A percentile compares a stretch with the other conserved stretches of the same genome.
Conservation (phyloP, 2,888 invertebrate species). For the Oegoconia quadripuncta region DNA sequence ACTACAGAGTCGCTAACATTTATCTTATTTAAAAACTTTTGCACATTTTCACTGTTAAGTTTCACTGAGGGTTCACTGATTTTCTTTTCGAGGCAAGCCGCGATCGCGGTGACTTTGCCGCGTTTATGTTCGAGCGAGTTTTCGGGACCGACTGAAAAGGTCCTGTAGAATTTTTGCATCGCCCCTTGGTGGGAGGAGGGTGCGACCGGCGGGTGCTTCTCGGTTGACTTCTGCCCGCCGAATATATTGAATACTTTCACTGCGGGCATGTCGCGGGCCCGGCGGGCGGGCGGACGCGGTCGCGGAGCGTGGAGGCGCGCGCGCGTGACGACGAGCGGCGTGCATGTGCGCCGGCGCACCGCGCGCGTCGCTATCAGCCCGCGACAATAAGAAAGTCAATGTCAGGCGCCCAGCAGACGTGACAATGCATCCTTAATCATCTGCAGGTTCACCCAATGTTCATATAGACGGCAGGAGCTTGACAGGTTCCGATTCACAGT, state of each 20-base stretch:
- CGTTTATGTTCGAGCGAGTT: conserved; percentile 58
- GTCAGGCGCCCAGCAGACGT: conserved; percentile 54
- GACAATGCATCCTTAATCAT: conserved; percentile 46
- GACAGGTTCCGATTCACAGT: conserved; percentile 2
- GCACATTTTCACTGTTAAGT: conserved; percentile 59
- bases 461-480: neutral
- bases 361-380: conserved; percentile 45
- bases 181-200: conserved; percentile 56
- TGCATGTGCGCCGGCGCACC: conserved; percentile 45
- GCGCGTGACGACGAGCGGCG: conserved; percentile 68
- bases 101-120: conserved; percentile 71
- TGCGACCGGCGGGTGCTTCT: conserved; percentile 54
- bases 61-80: conserved; percentile 62
- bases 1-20: conserved; percentile 50
- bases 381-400: conserved; percentile 72
- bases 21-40: conserved; percentile 51
- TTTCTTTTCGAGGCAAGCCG: conserved; percentile 68
- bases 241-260: conserved; percentile 78
- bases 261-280: conserved; percentile 76
- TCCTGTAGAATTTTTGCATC: conserved; percentile 75
- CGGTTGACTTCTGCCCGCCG: conserved; percentile 75
- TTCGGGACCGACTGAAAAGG: conserved; percentile 68
- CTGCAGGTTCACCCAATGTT: conserved; percentile 20
- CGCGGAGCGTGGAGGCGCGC: conserved; percentile 69
- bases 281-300: conserved; percentile 56